Evolutionary conservation across 2,113 vertebrate genomes (phyloP), one percentile per base, ranked within the genome.

Genomic region (Poeciliopsis occidentalis): DNA sequence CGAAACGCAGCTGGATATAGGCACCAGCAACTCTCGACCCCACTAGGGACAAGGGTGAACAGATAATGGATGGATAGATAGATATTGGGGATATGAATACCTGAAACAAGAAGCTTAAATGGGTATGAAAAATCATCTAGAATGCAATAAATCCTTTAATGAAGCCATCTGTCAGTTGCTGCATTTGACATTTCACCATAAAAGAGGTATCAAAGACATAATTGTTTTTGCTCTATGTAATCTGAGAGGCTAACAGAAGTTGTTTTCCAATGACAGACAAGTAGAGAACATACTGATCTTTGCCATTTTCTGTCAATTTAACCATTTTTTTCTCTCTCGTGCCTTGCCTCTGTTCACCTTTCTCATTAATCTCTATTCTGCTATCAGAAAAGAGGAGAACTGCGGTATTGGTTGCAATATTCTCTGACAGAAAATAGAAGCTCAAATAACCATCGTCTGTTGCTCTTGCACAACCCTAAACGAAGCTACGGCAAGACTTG

Each of bases 361-460:
- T 67, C 63, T 80, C 67, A 69, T 66, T 8, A 83, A 77, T 69
- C 76, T 80, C 64, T 4, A 29, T 78, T 60, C 44, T 63, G 34
- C 78, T 80, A 85, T 79, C 64, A 73, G 66, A 84, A 73, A 29
- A 26, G 62, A 84, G 64, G 71, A 76, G 79, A 77, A 32, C 41
- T 0, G 37, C 24, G 69, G 73, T 51, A 67, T 72, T 79, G 37
- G 39, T 13, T 27, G 22, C 54, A 15, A 39, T 76, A 79, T 72
- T 74, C 62, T 75, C 73, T 61, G 67, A 82, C 69, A 84, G 75
- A 84, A 73, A 41, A 61, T 4, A 82, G 32, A 67, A 71, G 75
- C 79, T 82, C 75, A 75, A 75, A 84, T 83, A 87, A 75, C 79
- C 34, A 41, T 70, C 39, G 31, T 70, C 68, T 69, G 63, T 69